Evolutionary conservation across 64 coral and sea anemone genomes (phyloP).

Genomic region (Porites lutea): DNA sequence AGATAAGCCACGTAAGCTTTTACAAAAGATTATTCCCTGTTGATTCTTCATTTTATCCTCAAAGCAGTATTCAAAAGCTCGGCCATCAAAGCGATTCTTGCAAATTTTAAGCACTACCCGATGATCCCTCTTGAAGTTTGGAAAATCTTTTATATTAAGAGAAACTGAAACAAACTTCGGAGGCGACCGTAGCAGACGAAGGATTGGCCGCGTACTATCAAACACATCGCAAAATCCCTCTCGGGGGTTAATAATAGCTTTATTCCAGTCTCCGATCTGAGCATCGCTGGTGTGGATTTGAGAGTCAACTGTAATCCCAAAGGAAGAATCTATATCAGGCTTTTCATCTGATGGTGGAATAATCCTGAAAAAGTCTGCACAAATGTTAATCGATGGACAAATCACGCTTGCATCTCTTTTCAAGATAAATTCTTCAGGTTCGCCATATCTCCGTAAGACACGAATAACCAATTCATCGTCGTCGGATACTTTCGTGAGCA

Average conservation of each 20-base stretch:
- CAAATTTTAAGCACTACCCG: slow-evolving; percentile 1
- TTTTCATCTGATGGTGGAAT: background rate
- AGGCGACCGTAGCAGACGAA: background rate
- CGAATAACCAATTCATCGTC: background rate
- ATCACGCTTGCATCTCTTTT: background rate
- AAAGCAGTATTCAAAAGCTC: background rate
- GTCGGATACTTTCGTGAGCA: slow-evolving; percentile 18
- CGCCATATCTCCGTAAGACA: background rate
- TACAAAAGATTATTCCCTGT: too few relatives aligned
- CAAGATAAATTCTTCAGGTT: background rate
- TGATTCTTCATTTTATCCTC: too few relatives aligned
- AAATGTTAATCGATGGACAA: background rate
- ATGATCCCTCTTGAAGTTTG: background rate
- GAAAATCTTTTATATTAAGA: background rate
- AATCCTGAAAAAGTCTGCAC: background rate
- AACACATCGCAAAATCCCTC: background rate
- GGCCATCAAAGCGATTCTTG: background rate
- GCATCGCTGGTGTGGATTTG: background rate
- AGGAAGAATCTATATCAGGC: background rate
- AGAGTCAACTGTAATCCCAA: background rate
- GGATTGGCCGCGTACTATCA: background rate
- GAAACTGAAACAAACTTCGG: background rate
- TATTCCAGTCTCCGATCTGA: background rate
- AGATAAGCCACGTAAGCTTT: too few relatives aligned
- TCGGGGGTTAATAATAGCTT: background rate